Evolutionary conservation across 2,888 invertebrate species (phyloP).

Genomic region (Chloromyia formosa): DNA sequence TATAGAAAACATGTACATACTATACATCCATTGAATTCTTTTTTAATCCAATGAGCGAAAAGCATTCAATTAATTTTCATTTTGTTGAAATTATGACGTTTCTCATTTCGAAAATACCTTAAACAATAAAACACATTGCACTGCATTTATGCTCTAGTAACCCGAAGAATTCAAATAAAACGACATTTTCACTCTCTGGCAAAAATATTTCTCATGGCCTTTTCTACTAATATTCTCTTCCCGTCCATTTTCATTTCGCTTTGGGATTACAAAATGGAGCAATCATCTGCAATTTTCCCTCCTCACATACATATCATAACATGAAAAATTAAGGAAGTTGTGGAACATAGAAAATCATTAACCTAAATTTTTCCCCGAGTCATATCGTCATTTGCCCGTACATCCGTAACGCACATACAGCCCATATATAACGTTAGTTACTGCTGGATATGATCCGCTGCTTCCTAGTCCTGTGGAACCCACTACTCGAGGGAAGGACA

Average conservation of each 20-base stretch:
- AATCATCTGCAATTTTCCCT: constrained; percentile 38
- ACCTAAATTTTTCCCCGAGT: constrained; percentile 38
- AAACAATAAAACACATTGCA: constrained; percentile 1
- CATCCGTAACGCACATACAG: not conserved
- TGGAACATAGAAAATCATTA: constrained; percentile 43
- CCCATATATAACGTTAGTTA: constrained; percentile 3
- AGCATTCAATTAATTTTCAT: too few species aligned
- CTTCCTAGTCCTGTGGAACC: not conserved
- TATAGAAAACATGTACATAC: too few species aligned
- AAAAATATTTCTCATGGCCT: constrained; percentile 12
- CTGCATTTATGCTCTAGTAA: constrained; percentile 24
- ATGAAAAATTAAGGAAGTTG: constrained; percentile 40
- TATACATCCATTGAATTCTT: too few species aligned
- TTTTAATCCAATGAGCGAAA: too few species aligned
- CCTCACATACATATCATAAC: constrained; percentile 1
- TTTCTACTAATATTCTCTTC: constrained; percentile 15
- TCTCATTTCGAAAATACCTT: too few species aligned
- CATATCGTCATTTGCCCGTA: constrained; percentile 14
- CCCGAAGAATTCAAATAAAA: constrained; percentile 27
- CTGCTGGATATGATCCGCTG: not conserved
- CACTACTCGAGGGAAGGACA: not conserved
- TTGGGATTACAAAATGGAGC: constrained; percentile 32
- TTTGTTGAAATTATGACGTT: too few species aligned
- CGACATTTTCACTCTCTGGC: not conserved
- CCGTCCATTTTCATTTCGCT: constrained; percentile 23